Base-by-base conservation (phyloP, 2,797 vertebrate genomes). In the Carcharodon carcharias region DNA sequence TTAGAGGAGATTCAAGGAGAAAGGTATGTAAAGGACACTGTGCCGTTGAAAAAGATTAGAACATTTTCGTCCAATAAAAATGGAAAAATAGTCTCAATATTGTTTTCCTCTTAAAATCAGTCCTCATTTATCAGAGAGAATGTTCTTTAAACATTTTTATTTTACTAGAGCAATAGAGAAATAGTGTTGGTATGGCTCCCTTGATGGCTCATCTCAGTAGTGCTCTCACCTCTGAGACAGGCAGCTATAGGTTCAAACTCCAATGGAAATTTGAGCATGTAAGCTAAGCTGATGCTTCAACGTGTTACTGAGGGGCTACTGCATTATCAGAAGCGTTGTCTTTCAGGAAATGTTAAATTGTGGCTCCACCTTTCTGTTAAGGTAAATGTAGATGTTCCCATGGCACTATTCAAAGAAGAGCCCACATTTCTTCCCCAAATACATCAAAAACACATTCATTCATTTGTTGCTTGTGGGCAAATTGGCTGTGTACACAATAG, bases 1-100 rank as follows among this genome's bases (percentile, higher is more conserved):
- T 77, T 98, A 31, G 98, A 98, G 96, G 98, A 98, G 61, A 97
- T 98, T 96, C 97, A 97, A 61, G 98, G 98, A 95, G 98, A 99
- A 96, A 98, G 98, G 99, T 99, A 97, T 63, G 96, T 95, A 3
- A 91, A 61, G 26, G 11, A 77, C 73, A n/a, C 56, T 18, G 14
- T 4, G 35, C 35, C 35, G 18, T 23, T 92, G 61, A 9, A 50
- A 92, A n/a, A 91, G 1, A 54, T 88, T 23, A 88, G 45, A 54
- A 88, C 11, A 23, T 88, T 16, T 61, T 63, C 6, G 4, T 92
- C 63, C 91, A 65, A 40, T 31, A 65, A 93, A 50, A 61, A 61
- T 12, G 16, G 50, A 28, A 54, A 91, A 91, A 1, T 56, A 12
- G 50, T 58, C 28, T 56, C 54, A 61, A 21, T 61, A 63, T n/a